Evolutionary conservation across 2,113 vertebrate species (phyloP).

Genomic region (Murina feae): DNA sequence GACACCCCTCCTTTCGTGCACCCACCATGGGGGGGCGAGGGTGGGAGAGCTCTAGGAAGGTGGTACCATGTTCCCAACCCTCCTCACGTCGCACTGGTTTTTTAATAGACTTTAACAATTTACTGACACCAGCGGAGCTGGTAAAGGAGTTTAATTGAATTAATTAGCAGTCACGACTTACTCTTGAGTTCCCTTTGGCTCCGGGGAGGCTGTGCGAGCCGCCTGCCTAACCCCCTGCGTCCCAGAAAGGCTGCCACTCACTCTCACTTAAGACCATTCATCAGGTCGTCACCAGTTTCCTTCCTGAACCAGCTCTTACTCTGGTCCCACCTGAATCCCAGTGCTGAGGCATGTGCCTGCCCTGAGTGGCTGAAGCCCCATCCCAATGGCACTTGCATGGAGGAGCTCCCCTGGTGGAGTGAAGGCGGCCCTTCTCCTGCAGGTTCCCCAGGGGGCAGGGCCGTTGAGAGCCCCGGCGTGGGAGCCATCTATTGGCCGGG

Average conservation of each 20-base stretch:
- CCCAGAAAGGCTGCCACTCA: conserved; percentile 20
- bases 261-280: not conserved
- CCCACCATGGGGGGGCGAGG: not conserved
- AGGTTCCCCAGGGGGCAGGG: not conserved
- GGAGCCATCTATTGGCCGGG: not conserved
- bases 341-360: not conserved
- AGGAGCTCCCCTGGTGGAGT: not conserved
- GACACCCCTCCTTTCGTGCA: not conserved
- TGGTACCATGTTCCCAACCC: conserved; percentile 34
- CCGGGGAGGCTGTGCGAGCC: conserved; percentile 76
- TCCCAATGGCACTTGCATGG: not conserved
- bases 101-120: conserved; percentile 80
- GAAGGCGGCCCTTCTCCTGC: not conserved
- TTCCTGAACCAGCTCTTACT: not conserved
- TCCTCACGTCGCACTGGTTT: conserved; percentile 73
- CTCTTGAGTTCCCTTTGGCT: conserved; percentile 76
- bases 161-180: conserved; percentile 81
- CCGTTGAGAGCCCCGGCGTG: too few species aligned
- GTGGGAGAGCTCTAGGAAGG: not conserved
- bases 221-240: conserved; percentile 68
- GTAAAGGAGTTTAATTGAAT: conserved; percentile 84
- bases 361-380: not conserved
- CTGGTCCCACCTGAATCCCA: not conserved
- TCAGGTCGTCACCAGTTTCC: fast-evolving
- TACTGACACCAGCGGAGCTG: conserved; percentile 78